A percentile compares a stretch with the other conserved stretches of the same genome.
phyloP scores from a whole-genome alignment of 2,797 vertebrate genomes.

The Rhinogobio ventralis region DNA sequence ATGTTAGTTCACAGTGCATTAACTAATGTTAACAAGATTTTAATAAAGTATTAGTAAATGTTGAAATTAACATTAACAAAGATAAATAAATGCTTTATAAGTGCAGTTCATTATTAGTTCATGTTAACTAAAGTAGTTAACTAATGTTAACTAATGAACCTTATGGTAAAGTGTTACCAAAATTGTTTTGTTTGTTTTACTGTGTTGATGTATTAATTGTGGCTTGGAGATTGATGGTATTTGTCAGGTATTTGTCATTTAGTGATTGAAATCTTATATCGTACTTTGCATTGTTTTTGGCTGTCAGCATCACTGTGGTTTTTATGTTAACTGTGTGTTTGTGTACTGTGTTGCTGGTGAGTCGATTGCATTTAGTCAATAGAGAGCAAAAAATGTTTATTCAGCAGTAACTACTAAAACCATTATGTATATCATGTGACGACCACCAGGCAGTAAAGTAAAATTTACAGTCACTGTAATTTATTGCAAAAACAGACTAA shows the following conservation, averaged over 20 bases:
- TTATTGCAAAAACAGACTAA: not conserved
- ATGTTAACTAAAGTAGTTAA: too few species aligned
- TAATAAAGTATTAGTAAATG: too few species aligned
- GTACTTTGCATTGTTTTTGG: not conserved
- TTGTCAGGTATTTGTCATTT: constrained; percentile 1
- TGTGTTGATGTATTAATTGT: not conserved
- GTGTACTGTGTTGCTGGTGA: not conserved
- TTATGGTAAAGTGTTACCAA: too few species aligned
- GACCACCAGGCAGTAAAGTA: not conserved
- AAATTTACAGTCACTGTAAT: not conserved
- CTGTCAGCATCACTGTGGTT: not conserved
- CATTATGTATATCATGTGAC: not conserved
- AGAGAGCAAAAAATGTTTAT: not conserved
- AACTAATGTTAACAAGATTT: too few species aligned
- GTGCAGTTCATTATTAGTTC: too few species aligned
- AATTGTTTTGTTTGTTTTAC: not conserved
- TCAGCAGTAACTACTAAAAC: not conserved
- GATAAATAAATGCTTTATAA: too few species aligned
- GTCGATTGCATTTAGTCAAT: not conserved
- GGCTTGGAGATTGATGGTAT: not conserved
- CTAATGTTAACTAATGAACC: too few species aligned
- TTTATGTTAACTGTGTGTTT: not conserved
- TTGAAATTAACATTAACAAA: too few species aligned
- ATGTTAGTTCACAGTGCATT: too few species aligned
- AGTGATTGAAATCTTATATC: not conserved